Evolutionary conservation across 23 tunicate genomes (phyloP).

Genomic region (Botrylloides violaceus): DNA sequence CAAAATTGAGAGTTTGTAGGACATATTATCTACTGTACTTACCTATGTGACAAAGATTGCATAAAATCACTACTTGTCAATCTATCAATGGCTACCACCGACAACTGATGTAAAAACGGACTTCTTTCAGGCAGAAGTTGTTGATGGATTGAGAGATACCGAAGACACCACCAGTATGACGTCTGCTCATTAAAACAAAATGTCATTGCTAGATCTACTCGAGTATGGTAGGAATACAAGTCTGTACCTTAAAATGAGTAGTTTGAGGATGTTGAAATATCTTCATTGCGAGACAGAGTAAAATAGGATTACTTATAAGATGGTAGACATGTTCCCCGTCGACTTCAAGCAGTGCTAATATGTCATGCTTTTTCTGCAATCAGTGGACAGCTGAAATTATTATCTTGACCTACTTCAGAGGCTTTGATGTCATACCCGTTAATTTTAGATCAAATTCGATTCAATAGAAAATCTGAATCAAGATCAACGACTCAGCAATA

Average conservation of each 20-base stretch:
- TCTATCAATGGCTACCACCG: background rate
- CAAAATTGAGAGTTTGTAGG: too few relatives aligned
- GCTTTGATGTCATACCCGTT: too few relatives aligned
- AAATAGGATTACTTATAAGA: slow-evolving; percentile 3
- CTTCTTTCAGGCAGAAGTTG: slow-evolving; percentile 3
- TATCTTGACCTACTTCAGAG: too few relatives aligned
- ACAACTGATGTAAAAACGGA: slow-evolving; percentile 1
- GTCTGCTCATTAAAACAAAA: background rate
- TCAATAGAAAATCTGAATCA: too few relatives aligned
- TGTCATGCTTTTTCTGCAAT: slow-evolving; percentile 1
- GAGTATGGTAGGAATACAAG: too few relatives aligned
- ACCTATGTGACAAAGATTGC: background rate
- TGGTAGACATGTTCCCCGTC: slow-evolving; percentile 17
- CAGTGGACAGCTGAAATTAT: too few relatives aligned
- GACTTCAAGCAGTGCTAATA: slow-evolving; percentile 5
- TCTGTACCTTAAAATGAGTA: background rate
- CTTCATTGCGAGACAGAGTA: slow-evolving; percentile 13
- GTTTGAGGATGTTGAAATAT: slow-evolving; percentile 4
- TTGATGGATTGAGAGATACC: slow-evolving; percentile 18
- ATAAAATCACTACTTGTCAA: background rate
- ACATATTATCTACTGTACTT: too few relatives aligned
- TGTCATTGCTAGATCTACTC: too few relatives aligned
- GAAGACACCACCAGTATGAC: slow-evolving; percentile 12
- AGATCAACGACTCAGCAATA: too few relatives aligned
- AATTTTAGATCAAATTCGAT: too few relatives aligned